phyloP scores from a whole-genome alignment of 2,113 vertebrate genomes.

The Girardinichthys multiradiatus region DNA sequence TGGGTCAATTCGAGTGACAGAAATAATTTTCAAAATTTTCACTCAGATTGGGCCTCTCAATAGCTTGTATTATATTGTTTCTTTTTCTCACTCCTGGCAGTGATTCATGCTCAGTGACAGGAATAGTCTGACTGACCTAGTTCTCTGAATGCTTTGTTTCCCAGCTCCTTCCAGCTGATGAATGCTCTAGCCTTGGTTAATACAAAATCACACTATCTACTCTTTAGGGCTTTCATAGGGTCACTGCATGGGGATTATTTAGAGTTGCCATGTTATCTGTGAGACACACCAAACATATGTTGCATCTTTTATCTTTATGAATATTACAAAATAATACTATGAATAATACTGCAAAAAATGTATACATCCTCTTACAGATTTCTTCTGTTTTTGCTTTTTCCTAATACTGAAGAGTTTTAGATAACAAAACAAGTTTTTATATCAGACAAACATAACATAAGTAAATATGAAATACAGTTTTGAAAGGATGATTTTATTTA shows the following conservation, averaged over 20 bases:
- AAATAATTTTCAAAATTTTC: conserved; percentile 25
- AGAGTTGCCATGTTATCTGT: conserved; percentile 30
- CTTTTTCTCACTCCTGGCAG: conserved; percentile 47
- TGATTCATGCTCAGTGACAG: conserved; percentile 46
- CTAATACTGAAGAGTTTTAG: no score
- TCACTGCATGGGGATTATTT: conserved; percentile 11
- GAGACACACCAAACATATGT: conserved; percentile 16
- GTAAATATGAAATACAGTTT: background rate
- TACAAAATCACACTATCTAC: conserved; percentile 36
- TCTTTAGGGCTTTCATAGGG: conserved; percentile 34
- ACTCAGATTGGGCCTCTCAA: conserved; percentile 8
- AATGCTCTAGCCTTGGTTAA: conserved; percentile 61
- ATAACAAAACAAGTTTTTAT: no score
- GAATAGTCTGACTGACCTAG: conserved; percentile 55
- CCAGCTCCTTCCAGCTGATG: conserved; percentile 42
- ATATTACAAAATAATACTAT: no score
- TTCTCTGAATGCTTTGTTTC: conserved; percentile 66
- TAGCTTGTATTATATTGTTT: conserved; percentile 34
- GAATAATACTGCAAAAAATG: background rate
- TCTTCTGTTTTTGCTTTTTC: no score
- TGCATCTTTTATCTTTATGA: conserved; percentile 3
- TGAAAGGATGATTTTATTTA: background rate
- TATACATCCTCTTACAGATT: no score
- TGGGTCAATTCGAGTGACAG: conserved; percentile 14
- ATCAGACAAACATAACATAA: background rate